Base-by-base conservation (phyloP, 2,888 invertebrate genomes). In the Drosophila pseudotakahashii region DNA sequence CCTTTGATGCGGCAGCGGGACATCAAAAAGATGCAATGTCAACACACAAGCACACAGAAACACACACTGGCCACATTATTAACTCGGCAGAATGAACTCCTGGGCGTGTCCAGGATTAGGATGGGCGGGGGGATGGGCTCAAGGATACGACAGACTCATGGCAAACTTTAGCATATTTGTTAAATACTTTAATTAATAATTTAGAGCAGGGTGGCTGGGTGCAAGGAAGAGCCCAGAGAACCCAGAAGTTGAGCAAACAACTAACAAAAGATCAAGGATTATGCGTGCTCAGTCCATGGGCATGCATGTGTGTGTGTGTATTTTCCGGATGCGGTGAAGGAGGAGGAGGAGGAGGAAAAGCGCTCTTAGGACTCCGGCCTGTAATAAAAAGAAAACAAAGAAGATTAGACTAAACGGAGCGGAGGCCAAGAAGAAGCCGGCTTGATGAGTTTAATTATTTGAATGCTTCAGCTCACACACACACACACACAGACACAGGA, bases 181-280 rank as follows among this genome's bases (percentile, higher is more conserved):
- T 81, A 90, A 87, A 88, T 90, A 89, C 84, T 89, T 90, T 90
- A 90, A 90, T 90, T 90, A 90, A 90, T 90, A 90, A 89, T 90
- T 89, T 85, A 89, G 88, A 63, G 48, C 16, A 37, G 70, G 76
- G 76, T 59, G 64, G 70, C 61, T 39, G 37, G n/a, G 7, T 11
- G 19, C 1, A 19, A 19, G 23, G 11, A 32, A 34, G 7, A 23
- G 23, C 26, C 7, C 26, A 26, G 45, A 26, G 39, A 39, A 13
- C 75, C 75, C 79, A 75, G 57, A 87, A 87, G 85, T 87, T 87
- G 85, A 79, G 88, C 82, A 81, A 83, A 83, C 82, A 83, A 84
- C 90, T 79, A 90, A 89, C 89, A 89, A 89, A 89, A 89, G 90
- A 89, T 90, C 90, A 90, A 85, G 90, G 78, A 78, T 89, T 88